phyloP scores from a whole-genome alignment of 2,888 invertebrate species.

The Microctonus aethiopoides region DNA sequence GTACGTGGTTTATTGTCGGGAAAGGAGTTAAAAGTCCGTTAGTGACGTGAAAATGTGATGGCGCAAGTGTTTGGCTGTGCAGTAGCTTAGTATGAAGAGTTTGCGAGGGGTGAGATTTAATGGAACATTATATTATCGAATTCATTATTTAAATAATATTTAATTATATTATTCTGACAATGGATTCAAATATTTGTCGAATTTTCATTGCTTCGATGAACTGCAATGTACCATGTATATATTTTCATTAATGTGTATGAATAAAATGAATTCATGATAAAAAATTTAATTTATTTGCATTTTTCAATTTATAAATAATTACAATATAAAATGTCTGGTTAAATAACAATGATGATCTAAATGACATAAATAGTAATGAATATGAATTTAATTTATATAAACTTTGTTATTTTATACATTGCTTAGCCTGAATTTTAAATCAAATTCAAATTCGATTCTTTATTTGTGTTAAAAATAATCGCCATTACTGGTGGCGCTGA shows the following conservation, averaged over 20 bases:
- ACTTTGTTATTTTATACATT: no score
- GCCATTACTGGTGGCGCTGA: no score
- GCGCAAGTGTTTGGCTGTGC: constrained; percentile 66
- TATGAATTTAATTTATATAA: no score
- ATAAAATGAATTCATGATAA: constrained; percentile 54
- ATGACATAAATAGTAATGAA: no score
- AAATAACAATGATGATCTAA: no score
- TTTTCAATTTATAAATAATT: background rate
- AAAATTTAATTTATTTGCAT: background rate
- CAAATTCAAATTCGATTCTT: no score
- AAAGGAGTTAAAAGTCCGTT: constrained; percentile 30
- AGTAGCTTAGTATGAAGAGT: constrained; percentile 58
- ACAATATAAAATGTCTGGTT: no score
- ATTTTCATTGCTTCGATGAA: constrained; percentile 62
- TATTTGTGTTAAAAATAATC: no score
- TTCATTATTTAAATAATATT: constrained; percentile 10
- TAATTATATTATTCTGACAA: constrained; percentile 7
- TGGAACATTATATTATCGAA: constrained; percentile 2
- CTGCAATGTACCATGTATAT: constrained; percentile 67
- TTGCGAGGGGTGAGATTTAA: constrained; percentile 19
- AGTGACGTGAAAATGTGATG: constrained; percentile 51
- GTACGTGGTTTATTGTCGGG: background rate
- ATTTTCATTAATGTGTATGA: constrained; percentile 66
- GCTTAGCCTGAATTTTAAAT: no score
- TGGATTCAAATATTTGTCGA: background rate